phyloP scores from a whole-genome alignment of 2,113 vertebrate genomes.

The Otocyon megalotis region DNA sequence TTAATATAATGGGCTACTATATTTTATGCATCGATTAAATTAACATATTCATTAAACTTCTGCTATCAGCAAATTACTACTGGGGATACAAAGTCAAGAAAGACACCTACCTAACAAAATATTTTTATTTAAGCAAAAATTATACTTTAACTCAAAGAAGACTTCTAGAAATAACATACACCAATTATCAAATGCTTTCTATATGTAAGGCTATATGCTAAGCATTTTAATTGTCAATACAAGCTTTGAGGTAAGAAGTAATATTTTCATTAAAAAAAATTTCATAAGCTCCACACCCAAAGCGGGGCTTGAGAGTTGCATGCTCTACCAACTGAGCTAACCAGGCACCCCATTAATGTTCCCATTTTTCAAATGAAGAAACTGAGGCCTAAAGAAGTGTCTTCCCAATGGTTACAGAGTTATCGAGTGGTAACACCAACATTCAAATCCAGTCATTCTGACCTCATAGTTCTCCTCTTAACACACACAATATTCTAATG shows the following conservation, averaged over 20 bases:
- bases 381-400: neutral
- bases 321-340: neutral
- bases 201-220: neutral
- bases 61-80: constrained; percentile 3
- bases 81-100: constrained; percentile 19
- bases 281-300: neutral
- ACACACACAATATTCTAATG: neutral
- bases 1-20: neutral
- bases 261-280: neutral
- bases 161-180: neutral
- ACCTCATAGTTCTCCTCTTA: neutral
- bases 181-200: constrained; percentile 19
- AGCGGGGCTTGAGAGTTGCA: neutral
- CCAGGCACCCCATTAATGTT: neutral
- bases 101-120: neutral
- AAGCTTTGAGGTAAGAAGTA: neutral
- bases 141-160: neutral
- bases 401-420: neutral
- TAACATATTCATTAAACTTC: constrained; percentile 40
- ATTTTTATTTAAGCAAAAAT: constrained; percentile 38
- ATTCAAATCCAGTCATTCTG: constrained; percentile 22
- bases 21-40: neutral
- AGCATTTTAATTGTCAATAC: neutral
- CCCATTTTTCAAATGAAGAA: constrained; percentile 16
- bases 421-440: neutral